Evolutionary conservation across 2,113 vertebrate species (phyloP), one percentile per base, ranked within the genome.

Genomic region (Poicephalus gulielmi): DNA sequence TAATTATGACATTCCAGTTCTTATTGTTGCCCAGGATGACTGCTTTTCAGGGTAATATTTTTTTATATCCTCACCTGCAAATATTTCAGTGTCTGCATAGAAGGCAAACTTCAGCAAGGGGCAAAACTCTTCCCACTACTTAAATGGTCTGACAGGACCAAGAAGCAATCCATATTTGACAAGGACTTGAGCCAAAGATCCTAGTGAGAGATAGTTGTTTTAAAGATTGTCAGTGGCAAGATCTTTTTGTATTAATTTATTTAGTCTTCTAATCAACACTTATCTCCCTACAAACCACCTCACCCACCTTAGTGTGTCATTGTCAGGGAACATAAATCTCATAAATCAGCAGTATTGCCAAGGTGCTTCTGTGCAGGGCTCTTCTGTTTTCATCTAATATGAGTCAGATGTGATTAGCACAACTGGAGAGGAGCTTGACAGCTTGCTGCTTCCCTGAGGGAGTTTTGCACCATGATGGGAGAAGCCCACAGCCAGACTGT

Each of bases 391-490:
- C 44, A 52, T 70, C 80, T 84, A 44, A 73, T 81, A 12, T 11
- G 66, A 92, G 46, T 94, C 92, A 95, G 53, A 88, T 41, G 62
- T 57, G 59, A 93, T 90, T 84, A 94, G 43, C 41, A 47, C 47
- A 88, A 67, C 0, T 1, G 41, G 77, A 77, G 92, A 74, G 43
- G 78, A 90, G 64, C 31, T 87, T 92, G 85, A 84, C 87, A 87
- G 62, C 67, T 66, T 23, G 55, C 62, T 90, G 25, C 68, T 92
- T 93, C 84, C 82, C 10, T 0, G 9, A 83, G 57, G 52, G 46
- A 30, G 9, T 43, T 89, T 50, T 82, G 25, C 50, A 33, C 13
- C 2, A 4, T 7, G 35, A 31, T 0, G 1, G 49, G 47, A 89
- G 88, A 86, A 82, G n/a, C 41, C 71, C 50, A 35, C 31, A 74